Evolutionary conservation across 1,140 invertebrate genomes (phyloP).

Genomic region (Drosophila fuyamai): DNA sequence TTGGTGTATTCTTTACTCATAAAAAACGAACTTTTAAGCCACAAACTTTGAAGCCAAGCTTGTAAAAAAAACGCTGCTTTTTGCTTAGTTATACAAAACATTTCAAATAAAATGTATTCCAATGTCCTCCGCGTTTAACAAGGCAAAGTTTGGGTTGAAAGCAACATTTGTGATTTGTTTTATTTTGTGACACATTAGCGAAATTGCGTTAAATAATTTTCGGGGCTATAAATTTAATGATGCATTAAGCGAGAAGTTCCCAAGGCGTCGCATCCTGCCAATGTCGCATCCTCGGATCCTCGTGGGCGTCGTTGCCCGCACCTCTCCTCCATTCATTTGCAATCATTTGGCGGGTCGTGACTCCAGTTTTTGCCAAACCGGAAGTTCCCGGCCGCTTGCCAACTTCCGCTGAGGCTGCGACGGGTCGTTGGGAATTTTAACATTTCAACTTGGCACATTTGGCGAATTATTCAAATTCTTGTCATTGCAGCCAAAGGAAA

Average conservation of each 20-base stretch:
- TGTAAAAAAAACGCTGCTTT: slow-evolving; percentile 10
- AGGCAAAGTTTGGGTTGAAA: slow-evolving; percentile 23
- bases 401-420: slow-evolving; percentile 52
- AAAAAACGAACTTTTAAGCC: neutral
- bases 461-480: slow-evolving; percentile 82
- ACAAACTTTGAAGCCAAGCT: slow-evolving; percentile 11
- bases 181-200: slow-evolving; percentile 72
- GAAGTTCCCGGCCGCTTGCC: slow-evolving; percentile 72
- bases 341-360: slow-evolving; percentile 80
- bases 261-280: slow-evolving; percentile 39
- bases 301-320: slow-evolving; percentile 31
- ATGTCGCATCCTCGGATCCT: slow-evolving; percentile 13
- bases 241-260: slow-evolving; percentile 60
- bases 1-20: neutral
- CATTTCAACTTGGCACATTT: slow-evolving; percentile 83
- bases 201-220: slow-evolving; percentile 75
- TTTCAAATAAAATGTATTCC: slow-evolving; percentile 12
- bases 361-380: slow-evolving; percentile 69
- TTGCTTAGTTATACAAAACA: slow-evolving; percentile 5
- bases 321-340: slow-evolving; percentile 70
- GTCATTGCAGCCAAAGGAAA: slow-evolving; percentile 64
- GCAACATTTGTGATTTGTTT: slow-evolving; percentile 51
- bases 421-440: slow-evolving; percentile 75
- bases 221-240: slow-evolving; percentile 77
- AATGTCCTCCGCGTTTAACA: slow-evolving; percentile 5